phyloP scores from a whole-genome alignment of 2,888 invertebrate species.

The Thecophora atra region DNA sequence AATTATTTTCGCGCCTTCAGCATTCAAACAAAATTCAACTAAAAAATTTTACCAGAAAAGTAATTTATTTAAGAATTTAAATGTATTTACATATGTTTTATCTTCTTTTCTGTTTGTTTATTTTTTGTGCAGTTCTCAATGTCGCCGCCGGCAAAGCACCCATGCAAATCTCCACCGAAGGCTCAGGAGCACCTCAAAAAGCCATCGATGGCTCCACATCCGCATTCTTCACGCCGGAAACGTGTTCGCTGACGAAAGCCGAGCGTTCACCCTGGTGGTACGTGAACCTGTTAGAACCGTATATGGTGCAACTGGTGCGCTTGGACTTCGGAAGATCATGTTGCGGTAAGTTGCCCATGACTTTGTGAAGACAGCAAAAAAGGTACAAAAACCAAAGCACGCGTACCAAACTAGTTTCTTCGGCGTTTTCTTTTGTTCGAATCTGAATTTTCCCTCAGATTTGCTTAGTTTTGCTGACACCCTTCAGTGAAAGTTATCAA shows the following conservation, averaged over 20 bases:
- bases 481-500: slow-evolving; percentile 25
- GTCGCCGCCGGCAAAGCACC: slow-evolving; percentile 95
- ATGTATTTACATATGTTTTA: not conserved
- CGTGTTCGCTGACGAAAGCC: slow-evolving; percentile 85
- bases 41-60: too few species aligned
- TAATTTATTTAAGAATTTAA: not conserved
- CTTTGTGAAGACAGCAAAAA: not conserved
- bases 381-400: not conserved
- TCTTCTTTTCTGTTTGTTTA: slow-evolving; percentile 21
- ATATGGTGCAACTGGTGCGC: slow-evolving; percentile 92
- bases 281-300: slow-evolving; percentile 91
- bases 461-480: not conserved
- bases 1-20: too few species aligned
- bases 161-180: slow-evolving; percentile 88
- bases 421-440: not conserved
- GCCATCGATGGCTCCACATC: slow-evolving; percentile 92
- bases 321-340: slow-evolving; percentile 91
- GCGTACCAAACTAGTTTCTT: not conserved
- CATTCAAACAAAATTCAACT: too few species aligned
- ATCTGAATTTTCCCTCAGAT: not conserved
- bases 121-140: slow-evolving; percentile 78
- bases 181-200: slow-evolving; percentile 86
- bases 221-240: slow-evolving; percentile 81
- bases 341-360: slow-evolving; percentile 77
- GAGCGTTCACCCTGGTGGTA: slow-evolving; percentile 95